These are phyloP conservation scores for Drosophila mercatorum DNA, from an alignment of 2,888 invertebrate species.

Conservation along the genomic window DNA sequence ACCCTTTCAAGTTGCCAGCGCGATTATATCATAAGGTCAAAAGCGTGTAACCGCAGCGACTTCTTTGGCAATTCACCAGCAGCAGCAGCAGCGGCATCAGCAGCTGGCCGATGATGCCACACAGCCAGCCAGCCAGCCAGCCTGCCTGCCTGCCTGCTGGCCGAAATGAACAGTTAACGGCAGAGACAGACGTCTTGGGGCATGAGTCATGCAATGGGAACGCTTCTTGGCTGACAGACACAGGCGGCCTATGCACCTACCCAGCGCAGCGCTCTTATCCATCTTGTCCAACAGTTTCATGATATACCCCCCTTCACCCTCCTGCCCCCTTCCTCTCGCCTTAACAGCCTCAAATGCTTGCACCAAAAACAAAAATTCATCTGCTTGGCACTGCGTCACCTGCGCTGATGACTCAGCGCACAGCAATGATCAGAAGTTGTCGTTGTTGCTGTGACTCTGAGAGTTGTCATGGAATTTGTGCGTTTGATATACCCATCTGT, in stretches of 20 bases:
- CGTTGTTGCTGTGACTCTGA: constrained; percentile 7
- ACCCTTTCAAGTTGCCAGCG: constrained; percentile 47
- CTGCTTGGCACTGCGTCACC: constrained; percentile 49
- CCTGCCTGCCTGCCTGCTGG: not conserved
- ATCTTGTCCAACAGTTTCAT: constrained; percentile 9
- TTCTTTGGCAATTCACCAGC: constrained; percentile 19
- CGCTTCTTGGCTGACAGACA: constrained; percentile 29
- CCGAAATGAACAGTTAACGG: constrained; percentile 38
- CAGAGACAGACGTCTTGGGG: not conserved
- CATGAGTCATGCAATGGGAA: constrained; percentile 50
- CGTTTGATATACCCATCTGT: constrained; percentile 2
- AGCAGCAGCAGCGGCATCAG: not conserved
- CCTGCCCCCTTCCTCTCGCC: not conserved
- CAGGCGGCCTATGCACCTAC: constrained; percentile 3
- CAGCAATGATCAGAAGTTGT: constrained; percentile 36
- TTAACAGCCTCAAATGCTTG: not conserved
- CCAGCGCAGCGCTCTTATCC: constrained; percentile 16
- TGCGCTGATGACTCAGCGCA: constrained; percentile 46
- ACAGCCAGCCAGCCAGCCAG: not conserved
- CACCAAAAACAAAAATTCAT: constrained; percentile 13
- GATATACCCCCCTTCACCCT: not conserved
- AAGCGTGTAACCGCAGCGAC: constrained; percentile 7
- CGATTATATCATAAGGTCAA: constrained; percentile 55
- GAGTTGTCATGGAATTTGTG: constrained; percentile 35
- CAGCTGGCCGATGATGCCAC: not conserved